Conservation (phyloP, 92 coral and sea anemone genomes). For the Nematostella vectensis region DNA sequence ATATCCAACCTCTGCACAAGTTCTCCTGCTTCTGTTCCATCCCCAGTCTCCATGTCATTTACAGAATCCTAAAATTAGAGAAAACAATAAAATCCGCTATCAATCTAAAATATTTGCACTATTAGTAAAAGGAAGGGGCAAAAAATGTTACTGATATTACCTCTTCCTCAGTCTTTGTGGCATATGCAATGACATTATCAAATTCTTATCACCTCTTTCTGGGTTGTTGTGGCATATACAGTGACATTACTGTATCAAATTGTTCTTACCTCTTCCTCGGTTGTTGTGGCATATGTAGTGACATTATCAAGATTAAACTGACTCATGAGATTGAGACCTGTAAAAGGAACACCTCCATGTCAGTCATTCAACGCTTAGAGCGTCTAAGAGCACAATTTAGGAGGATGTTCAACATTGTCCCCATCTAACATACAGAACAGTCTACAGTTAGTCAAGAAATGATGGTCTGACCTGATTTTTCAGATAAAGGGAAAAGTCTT, state of each 20-base stretch:
- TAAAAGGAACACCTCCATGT: not conserved
- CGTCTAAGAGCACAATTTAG: not conserved
- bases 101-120: no score
- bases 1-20: constrained; percentile 62
- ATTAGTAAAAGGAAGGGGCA: no score
- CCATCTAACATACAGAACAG: no score
- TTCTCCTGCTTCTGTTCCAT: constrained; percentile 76
- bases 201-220: no score
- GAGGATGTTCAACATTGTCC: no score
- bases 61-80: constrained; percentile 27
- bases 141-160: no score
- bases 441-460: no score
- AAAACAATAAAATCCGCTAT: no score
- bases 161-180: no score
- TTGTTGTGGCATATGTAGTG: constrained; percentile 56
- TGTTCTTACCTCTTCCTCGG: constrained; percentile 54
- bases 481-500: constrained; percentile 89
- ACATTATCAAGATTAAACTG: constrained; percentile 88
- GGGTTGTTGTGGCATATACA: no score
- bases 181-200: no score
- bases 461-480: constrained; percentile 98
- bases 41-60: constrained; percentile 52
- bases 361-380: not conserved
- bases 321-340: constrained; percentile 92
- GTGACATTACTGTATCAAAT: no score